Percentiles rank a stretch among this genome's conserved stretches.
Conservation (phyloP, 2,888 invertebrate genomes). For the Torymus auratus region DNA sequence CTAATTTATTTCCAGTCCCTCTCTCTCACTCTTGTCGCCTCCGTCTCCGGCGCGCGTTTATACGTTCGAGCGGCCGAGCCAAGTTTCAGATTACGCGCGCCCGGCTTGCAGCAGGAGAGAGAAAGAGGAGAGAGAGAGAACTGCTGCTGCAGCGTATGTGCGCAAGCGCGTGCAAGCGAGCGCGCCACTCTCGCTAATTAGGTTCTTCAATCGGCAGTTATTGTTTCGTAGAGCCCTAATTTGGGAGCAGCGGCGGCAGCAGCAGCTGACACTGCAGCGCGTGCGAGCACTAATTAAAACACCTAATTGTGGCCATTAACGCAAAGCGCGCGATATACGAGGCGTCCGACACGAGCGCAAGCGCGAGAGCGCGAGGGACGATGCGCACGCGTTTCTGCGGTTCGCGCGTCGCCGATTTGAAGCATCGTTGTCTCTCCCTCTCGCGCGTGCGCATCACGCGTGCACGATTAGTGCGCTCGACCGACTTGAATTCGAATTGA, state of each 20-base stretch:
- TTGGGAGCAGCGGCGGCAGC: slow-evolving; percentile 72
- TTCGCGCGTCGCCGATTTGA: slow-evolving; percentile 39
- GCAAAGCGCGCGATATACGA: slow-evolving; percentile 61
- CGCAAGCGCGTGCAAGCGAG: slow-evolving; percentile 9
- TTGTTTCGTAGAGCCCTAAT: slow-evolving; percentile 75
- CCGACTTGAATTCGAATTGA: slow-evolving; percentile 33
- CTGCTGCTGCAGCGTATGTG: background rate
- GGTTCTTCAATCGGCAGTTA: slow-evolving; percentile 76
- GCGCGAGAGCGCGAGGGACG: background rate
- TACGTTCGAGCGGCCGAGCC: slow-evolving; percentile 18
- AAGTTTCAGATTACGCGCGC: slow-evolving; percentile 57
- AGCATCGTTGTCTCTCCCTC: slow-evolving; percentile 15
- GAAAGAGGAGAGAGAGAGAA: no score
- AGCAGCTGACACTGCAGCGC: slow-evolving; percentile 59
- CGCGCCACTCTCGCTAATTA: slow-evolving; percentile 70
- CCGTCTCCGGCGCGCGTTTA: slow-evolving; percentile 13
- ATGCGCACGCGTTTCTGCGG: slow-evolving; percentile 13
- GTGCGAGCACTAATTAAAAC: slow-evolving; percentile 74
- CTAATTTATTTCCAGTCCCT: slow-evolving; percentile 65
- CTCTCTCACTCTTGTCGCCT: slow-evolving; percentile 5
- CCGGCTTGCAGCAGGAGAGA: background rate
- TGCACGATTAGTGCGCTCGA: slow-evolving; percentile 14
- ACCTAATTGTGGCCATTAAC: slow-evolving; percentile 77
- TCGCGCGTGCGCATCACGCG: background rate
- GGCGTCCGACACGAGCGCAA: slow-evolving; percentile 33